Base-by-base conservation (phyloP, 2,113 vertebrate genomes). In the Cacatua alba region DNA sequence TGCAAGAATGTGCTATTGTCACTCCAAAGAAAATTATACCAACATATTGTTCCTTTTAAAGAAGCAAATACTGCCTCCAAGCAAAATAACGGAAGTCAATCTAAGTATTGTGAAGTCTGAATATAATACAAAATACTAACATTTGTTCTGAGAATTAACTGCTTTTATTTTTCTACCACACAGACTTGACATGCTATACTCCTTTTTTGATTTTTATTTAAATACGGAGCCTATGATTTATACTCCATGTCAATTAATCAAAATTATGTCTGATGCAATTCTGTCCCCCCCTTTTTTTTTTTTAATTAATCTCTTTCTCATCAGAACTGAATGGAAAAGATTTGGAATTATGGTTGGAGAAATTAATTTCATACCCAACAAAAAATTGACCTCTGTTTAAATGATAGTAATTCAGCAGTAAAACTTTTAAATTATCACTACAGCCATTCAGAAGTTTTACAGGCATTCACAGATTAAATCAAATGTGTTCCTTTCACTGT, bases 121-220 rank as follows among this genome's bases (percentile, higher is more conserved):
- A 37, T 85, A 68, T 87, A 94, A 93, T 95, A 82, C 35, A 94
- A 94, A 95, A 93, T 60, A 59, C 63, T 92, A 93, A 88, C 81
- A 63, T 94, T 95, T 95, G 41, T 74, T 80, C 85, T 82, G 44
- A 82, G 31, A 95, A 97, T 95, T 87, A 94, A 72, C 28, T 85
- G 53, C 31, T 63, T 94, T 71, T 80, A 60, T 91, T 94, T 91
- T 87, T 75, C 52, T 70, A 60, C 75, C 33, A 82, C 35, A 71
- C 44, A 92, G 12, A 20, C 55, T 69, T 90, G 62, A 85, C 44
- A 82, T 64, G 35, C 21, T 79, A 25, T 20, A 85, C 25, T 67
- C 12, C 35, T 71, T 28, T 35, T 55, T 49, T 92, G 63, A 57
- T 57, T 77, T 86, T 65, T 41, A 44, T 70, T 89, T 82, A 78